Evolutionary conservation across 2,888 invertebrate genomes (phyloP), one percentile per base, ranked within the genome.

Genomic region (Cenopis cana): DNA sequence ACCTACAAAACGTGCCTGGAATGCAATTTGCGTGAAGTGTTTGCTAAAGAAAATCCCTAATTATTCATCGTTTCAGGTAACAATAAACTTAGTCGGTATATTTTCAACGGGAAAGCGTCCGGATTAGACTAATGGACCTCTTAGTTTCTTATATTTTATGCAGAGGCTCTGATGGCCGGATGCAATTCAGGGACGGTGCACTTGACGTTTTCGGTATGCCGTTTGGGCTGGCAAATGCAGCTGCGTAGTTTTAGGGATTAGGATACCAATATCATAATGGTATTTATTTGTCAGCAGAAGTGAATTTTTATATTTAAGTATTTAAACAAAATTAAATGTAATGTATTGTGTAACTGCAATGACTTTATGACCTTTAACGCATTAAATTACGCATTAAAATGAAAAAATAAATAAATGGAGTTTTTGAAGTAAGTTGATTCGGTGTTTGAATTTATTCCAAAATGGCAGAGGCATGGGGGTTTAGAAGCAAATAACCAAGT

Each of bases 61-160:
- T 62, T 50, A 50, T 62, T 62, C 62, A 52, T 62, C 11, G 60
- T 11, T 29, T 12, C 11, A 9, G 36, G 4, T 62, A 20, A 36
- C 52, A 36, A 54, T 64, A 46, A 29, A 60, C 29, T 46, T 11
- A 33, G 50, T 14, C n/a, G 29, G 49, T 33, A 49, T 33, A 62
- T 36, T 61, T 50, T 33, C 20, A n/a, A 24, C 18, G 12, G 9
- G 20, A 61, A 14, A 14, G 12, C 62, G 46, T n/a, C n/a, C n/a
- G 61, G 62, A 33, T 50, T 62, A 62, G 62, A 62, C 62, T 62
- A 62, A 62, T 62, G 62, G 62, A 62, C 33, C 50, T 52, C 62
- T 62, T 20, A 36, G 36, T 50, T 62, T 20, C 54, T 64, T 64
- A 64, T 64, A 64, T 64, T 64, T 52, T 64, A 64, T 64, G 64